phyloP scores from a whole-genome alignment of 2,113 vertebrate genomes.

The Smithornis capensis region DNA sequence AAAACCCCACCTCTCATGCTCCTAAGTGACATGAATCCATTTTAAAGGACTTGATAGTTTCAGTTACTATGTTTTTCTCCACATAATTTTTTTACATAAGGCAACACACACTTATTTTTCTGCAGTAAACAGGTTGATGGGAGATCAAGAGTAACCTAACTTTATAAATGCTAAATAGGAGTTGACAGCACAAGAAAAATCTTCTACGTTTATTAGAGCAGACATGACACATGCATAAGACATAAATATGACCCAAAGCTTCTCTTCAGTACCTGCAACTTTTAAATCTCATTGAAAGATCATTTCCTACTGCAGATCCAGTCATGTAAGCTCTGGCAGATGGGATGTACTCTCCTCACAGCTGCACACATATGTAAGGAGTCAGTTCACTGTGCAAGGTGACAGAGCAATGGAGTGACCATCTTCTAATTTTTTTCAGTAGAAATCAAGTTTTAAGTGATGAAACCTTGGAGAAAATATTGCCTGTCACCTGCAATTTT shows the following conservation, averaged over 20 bases:
- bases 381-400: not conserved
- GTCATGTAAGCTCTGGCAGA: not conserved
- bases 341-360: not conserved
- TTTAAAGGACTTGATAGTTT: not conserved
- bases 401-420: not conserved
- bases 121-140: not conserved
- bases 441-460: not conserved
- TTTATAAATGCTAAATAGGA: not conserved
- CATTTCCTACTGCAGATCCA: not conserved
- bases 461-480: not conserved
- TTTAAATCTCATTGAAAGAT: not conserved
- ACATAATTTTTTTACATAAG: not conserved
- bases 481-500: not conserved
- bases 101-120: not conserved
- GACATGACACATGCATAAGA: not conserved
- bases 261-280: not conserved
- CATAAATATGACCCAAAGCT: not conserved
- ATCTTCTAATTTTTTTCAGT: not conserved
- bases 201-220: not conserved
- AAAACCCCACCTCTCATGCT: not conserved
- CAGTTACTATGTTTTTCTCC: not conserved
- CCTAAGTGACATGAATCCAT: not conserved
- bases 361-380: not conserved
- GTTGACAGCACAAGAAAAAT: not conserved
- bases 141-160: not conserved